phyloP scores from a whole-genome alignment of 2,888 invertebrate genomes.

The Epinotia nisella region DNA sequence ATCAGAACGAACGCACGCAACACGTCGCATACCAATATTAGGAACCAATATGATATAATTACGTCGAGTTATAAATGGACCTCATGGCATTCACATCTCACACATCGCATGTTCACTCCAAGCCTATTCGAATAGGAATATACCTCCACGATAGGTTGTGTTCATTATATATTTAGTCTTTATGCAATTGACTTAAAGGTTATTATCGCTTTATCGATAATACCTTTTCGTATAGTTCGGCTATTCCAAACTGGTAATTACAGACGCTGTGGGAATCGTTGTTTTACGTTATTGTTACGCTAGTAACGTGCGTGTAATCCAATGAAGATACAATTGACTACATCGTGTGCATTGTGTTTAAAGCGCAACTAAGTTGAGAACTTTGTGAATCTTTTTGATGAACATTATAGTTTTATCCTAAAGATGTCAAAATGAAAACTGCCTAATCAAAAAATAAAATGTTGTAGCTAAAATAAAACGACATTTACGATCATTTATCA shows the following conservation, averaged over 20 bases:
- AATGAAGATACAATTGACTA: neutral
- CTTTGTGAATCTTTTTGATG: neutral
- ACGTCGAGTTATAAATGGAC: neutral
- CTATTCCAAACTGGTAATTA: neutral
- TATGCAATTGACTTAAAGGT: neutral
- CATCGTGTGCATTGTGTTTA: conserved; percentile 10
- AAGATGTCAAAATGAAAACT: neutral
- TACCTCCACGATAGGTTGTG: neutral
- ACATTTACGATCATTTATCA: too few relatives aligned
- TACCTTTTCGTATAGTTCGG: neutral
- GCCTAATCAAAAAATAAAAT: too few relatives aligned
- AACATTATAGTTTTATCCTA: neutral
- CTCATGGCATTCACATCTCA: neutral
- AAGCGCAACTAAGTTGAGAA: neutral
- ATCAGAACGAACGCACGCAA: neutral
- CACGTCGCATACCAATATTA: neutral
- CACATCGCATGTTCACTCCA: neutral
- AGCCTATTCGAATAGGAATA: neutral
- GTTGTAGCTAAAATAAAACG: neutral
- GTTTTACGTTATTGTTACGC: conserved; percentile 9
- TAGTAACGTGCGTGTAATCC: neutral
- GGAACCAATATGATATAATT: neutral
- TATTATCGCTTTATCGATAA: neutral
- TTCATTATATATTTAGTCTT: neutral
- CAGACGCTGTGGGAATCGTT: neutral